Evolutionary conservation across 92 coral and sea anemone genomes (phyloP), one percentile per base, ranked within the genome.

Genomic region (Siderastrea siderea): DNA sequence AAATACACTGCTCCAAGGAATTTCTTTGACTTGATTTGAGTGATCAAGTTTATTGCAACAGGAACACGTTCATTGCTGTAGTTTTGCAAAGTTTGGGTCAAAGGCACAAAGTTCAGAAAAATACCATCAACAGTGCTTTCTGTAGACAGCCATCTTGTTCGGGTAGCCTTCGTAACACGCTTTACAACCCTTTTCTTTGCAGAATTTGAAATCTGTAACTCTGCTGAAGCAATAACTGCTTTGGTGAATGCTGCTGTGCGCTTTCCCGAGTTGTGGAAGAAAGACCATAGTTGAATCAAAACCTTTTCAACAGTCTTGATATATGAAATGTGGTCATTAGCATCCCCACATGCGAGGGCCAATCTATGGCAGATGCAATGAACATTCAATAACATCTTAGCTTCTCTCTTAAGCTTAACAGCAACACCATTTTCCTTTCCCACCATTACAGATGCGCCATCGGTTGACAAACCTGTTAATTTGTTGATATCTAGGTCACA

Each of bases 121-220:
- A 93, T 93, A 75, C 92, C 92, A 71, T 71, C 88, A 73, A 93
- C 91, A 81, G 91, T 85, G 52, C 77, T 71, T 49, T 93, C 90
- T 48, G 82, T 93, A 12, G 91, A 90, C 48, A 93, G 88, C 93
- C 93, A 86, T 52, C 90, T 90, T 51, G 92, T 93, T 93, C 85
- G 79, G 54, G 93, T 86, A 9, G 96, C 93, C 81, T 84, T 92
- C 70, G 72, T 88, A 64, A 84, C 64, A 53, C 86, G 77, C 86
- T 75, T 92, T 84, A 66, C 90, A 53, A 88, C 82, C 68, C 76
- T 74, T 58, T 91, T 87, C 89, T 78, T 92, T 73, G 74, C 70
- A 84, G 50, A 71, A 57, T 57, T 68, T 88, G 88, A 60, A 70
- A 89, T 79, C 65, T 13, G 71, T 80, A 69, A 68, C 70, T 57